These are phyloP conservation scores for Drosophila rhopaloa DNA, from an alignment of 1,140 invertebrate species.

Conservation along the genomic window DNA sequence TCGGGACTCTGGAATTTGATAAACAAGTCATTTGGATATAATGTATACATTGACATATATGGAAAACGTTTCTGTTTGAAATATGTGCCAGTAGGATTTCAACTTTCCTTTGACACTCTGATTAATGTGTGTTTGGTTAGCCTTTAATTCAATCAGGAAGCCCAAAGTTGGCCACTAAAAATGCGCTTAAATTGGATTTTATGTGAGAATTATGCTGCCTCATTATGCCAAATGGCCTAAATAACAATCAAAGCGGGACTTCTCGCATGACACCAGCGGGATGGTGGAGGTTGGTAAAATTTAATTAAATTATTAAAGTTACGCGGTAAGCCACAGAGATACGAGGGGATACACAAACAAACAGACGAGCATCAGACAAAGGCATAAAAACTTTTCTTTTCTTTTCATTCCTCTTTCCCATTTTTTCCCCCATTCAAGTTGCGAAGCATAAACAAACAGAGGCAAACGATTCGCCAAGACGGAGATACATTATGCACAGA, in stretches of 20 bases:
- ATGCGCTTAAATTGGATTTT: slow-evolving; percentile 69
- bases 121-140: slow-evolving; percentile 18
- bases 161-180: slow-evolving; percentile 60
- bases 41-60: no score
- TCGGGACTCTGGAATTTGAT: no score
- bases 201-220: slow-evolving; percentile 77
- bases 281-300: slow-evolving; percentile 42
- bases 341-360: slow-evolving; percentile 54
- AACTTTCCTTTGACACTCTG: background rate
- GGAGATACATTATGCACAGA: slow-evolving; percentile 76
- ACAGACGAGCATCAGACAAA: slow-evolving; percentile 63
- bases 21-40: no score
- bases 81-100: background rate
- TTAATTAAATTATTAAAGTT: slow-evolving; percentile 82
- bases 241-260: slow-evolving; percentile 74
- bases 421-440: slow-evolving; percentile 55
- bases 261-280: slow-evolving; percentile 35
- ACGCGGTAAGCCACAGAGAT: slow-evolving; percentile 64
- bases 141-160: slow-evolving; percentile 68
- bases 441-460: slow-evolving; percentile 62
- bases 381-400: slow-evolving; percentile 70
- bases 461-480: slow-evolving; percentile 62
- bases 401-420: slow-evolving; percentile 7
- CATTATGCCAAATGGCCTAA: slow-evolving; percentile 76
- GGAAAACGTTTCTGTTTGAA: no score